Evolutionary conservation across 2,113 vertebrate species (phyloP), one percentile per base, ranked within the genome.

Genomic region (Sceloporus undulatus): DNA sequence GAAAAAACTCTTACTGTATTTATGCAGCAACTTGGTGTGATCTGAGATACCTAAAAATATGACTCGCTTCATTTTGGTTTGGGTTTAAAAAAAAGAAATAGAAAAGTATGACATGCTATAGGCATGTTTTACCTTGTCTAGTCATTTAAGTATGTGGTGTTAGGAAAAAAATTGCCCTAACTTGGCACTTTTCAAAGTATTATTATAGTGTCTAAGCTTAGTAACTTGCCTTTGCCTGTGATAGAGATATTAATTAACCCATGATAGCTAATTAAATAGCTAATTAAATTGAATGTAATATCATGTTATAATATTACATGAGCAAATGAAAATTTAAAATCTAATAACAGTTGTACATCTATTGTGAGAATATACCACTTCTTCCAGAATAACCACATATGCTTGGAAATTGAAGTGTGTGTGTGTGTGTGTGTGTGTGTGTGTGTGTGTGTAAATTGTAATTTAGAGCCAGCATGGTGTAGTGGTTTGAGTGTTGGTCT

Each of bases 91-190:
- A 6, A 90, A 79, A 10, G 42, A 6, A 1, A 0, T 81, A 4
- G 52, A 48, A 56, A 90, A 92, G 79, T 34, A 87, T 2, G 29
- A 59, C 85, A 86, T 89, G 42, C n/a, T 86, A 29, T 71, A 85
- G 74, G 74, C 86, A 85, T 73, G n/a, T 40, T 93, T 56, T 25
- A 88, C 40, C 3, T 71, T 83, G 18, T n/a, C 14, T 70, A 54
- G 52, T 86, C 54, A 87, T 91, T 92, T 90, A 92, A 95, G 92
- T 91, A 92, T 87, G 93, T 80, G 79, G 85, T 87, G 23, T 56
- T 88, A 76, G 88, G 83, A 89, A 27, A 74, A 79, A 88, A 52
- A 85, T 71, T 77, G 73, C 62, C 78, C 29, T 42, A 29, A n/a
- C 18, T 48, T 62, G 92, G 85, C 56, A 91, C 68, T 91, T 93